Conservation (phyloP, 2,888 invertebrate species). For the Leptura quadrifasciata region DNA sequence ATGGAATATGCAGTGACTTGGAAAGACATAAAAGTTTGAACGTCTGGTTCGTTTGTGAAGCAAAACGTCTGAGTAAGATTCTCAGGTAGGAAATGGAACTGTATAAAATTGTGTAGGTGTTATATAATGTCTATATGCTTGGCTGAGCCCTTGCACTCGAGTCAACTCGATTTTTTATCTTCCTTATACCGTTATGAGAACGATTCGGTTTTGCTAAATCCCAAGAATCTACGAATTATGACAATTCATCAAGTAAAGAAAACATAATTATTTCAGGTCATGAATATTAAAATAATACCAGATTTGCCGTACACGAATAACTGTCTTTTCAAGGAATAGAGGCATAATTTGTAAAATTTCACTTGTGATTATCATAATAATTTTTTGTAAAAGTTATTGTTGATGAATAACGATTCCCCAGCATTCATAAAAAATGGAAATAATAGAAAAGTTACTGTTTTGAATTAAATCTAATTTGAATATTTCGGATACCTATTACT, state of each 20-base stretch:
- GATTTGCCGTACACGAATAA: background rate
- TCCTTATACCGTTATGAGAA: background rate
- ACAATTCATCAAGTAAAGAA: conserved; percentile 12
- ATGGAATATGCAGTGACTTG: background rate
- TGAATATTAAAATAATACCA: background rate
- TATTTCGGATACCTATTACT: no score
- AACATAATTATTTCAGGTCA: background rate
- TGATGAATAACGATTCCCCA: no score
- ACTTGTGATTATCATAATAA: no score
- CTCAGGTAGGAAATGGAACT: conserved; percentile 17
- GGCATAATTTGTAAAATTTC: no score
- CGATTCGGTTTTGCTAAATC: conserved; percentile 2
- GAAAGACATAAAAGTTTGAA: background rate
- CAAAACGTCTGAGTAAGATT: conserved; percentile 13
- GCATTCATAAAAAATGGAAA: no score
- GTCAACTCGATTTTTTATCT: conserved; percentile 28
- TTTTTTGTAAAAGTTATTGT: no score
- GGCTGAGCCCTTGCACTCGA: conserved; percentile 24
- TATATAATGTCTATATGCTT: conserved; percentile 28
- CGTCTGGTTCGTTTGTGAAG: background rate
- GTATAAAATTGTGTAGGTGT: conserved; percentile 25
- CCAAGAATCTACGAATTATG: conserved; percentile 20
- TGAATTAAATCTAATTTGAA: no score
- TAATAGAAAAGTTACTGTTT: no score
- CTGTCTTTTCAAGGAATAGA: no score